phyloP scores from a whole-genome alignment of 1,140 invertebrate species.

The Holcopasites calliopsidis region DNA sequence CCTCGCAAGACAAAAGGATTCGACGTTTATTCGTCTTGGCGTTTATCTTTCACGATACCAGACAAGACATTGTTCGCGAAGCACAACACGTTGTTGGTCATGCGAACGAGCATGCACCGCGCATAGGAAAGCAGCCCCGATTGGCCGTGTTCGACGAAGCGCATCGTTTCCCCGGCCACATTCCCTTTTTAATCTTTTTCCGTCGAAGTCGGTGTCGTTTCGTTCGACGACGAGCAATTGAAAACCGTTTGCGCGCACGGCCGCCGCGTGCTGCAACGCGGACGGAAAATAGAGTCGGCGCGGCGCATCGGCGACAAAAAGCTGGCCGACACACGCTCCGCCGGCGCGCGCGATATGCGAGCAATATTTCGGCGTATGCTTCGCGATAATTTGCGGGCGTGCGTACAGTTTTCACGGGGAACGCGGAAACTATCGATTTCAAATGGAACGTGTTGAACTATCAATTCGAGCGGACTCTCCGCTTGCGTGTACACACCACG shows the following conservation, averaged over 20 bases:
- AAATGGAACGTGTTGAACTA: not conserved
- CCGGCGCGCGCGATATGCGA: not conserved
- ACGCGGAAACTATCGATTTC: not conserved
- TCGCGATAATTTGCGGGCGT: slow-evolving; percentile 14
- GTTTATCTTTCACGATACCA: not conserved
- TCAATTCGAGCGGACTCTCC: not conserved
- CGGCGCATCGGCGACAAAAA: not conserved
- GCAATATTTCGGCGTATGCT: slow-evolving; percentile 11
- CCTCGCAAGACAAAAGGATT: not conserved
- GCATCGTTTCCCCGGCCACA: slow-evolving; percentile 5
- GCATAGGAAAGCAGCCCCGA: slow-evolving; percentile 33
- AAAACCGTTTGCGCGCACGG: not conserved
- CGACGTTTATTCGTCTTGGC: not conserved
- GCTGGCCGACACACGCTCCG: not conserved
- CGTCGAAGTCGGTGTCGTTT: not conserved
- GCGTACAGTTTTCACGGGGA: not conserved
- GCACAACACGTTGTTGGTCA: not conserved
- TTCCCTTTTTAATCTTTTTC: slow-evolving; percentile 22
- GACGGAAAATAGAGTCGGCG: not conserved
- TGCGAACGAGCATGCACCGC: not conserved
- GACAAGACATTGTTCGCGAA: not conserved
- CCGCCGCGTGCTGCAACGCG: slow-evolving; percentile 10
- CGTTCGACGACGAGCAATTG: slow-evolving; percentile 29
- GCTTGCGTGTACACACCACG: too few relatives aligned
- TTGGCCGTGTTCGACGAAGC: slow-evolving; percentile 18